phyloP scores from a whole-genome alignment of 2,113 vertebrate genomes.

The Nicator chloris region DNA sequence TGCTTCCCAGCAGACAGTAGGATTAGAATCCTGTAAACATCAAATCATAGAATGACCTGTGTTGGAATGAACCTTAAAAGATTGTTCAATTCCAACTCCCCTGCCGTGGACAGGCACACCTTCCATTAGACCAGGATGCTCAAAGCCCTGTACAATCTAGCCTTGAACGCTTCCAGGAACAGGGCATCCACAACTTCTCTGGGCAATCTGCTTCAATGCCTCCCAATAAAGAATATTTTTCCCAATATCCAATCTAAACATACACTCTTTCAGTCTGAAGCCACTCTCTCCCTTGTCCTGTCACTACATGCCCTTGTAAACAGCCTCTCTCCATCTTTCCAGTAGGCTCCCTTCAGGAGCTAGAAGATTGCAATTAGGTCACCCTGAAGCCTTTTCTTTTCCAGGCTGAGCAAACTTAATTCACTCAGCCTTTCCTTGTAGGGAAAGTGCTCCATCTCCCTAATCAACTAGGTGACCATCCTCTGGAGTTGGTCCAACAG shows the following conservation, averaged over 20 bases:
- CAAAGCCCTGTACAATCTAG: background rate
- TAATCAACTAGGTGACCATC: background rate
- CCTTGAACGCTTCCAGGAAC: background rate
- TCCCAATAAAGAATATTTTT: background rate
- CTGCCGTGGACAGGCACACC: background rate
- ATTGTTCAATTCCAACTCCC: background rate
- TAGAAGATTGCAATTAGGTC: background rate
- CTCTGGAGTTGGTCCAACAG: background rate
- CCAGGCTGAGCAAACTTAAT: background rate
- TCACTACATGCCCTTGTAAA: background rate
- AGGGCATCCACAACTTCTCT: background rate
- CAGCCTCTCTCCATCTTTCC: background rate
- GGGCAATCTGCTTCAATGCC: background rate
- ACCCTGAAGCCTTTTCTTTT: background rate
- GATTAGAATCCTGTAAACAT: background rate
- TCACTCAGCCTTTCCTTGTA: background rate
- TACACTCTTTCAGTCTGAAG: background rate
- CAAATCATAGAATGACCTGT: background rate
- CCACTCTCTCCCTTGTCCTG: background rate
- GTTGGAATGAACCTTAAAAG: background rate
- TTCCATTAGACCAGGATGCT: background rate
- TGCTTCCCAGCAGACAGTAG: background rate
- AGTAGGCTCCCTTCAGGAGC: background rate
- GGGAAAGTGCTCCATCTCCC: background rate
- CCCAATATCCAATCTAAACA: background rate